Evolutionary conservation across 35 echinoderm and acorn worm species (phyloP).

Genomic region (Apostichopus japonicus): DNA sequence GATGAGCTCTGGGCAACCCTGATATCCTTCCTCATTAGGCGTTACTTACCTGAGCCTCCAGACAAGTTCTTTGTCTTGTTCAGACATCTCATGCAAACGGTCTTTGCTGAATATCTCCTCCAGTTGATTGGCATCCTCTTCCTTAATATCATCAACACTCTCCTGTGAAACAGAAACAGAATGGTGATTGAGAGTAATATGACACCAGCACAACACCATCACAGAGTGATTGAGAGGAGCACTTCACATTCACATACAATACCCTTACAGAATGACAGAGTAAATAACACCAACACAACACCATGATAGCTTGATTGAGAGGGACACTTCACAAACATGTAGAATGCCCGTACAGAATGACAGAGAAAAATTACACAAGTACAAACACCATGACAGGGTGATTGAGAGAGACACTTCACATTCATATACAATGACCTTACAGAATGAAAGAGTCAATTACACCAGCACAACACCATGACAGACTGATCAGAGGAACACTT

Average conservation of each 20-base stretch:
- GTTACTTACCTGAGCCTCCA: constrained; percentile 86
- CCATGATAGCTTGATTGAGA: too few relatives aligned
- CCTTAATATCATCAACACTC: constrained; percentile 45
- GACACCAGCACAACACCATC: neutral
- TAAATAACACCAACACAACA: neutral
- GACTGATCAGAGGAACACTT: neutral
- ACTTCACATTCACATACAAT: neutral
- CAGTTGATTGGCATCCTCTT: constrained; percentile 69
- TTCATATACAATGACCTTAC: neutral
- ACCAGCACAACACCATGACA: neutral
- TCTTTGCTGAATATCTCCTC: constrained; percentile 87
- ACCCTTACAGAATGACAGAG: neutral
- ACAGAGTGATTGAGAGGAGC: neutral
- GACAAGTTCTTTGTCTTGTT: constrained; percentile 94
- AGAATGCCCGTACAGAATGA: too few relatives aligned
- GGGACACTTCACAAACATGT: too few relatives aligned
- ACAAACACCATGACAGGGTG: neutral
- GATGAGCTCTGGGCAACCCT: neutral
- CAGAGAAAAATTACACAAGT: too few relatives aligned
- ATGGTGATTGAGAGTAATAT: neutral
- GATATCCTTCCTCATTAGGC: neutral
- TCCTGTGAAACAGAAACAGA: constrained; percentile 35
- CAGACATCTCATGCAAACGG: constrained; percentile 94
- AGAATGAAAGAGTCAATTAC: neutral
- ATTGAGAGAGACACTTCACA: neutral